phyloP scores from a whole-genome alignment of 2,888 invertebrate species.

The Stegana nigrithorax region DNA sequence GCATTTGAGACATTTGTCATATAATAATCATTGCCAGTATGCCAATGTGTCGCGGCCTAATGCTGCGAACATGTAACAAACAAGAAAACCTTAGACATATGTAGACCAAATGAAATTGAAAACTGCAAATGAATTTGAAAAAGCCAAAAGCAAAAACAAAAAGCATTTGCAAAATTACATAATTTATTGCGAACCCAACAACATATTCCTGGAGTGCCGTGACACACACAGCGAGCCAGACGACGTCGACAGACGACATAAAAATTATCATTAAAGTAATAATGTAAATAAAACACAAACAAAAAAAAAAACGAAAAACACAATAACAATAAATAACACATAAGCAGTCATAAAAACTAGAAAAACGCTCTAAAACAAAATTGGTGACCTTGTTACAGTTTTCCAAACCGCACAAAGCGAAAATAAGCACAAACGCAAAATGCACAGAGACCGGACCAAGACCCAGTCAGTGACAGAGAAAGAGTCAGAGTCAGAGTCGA shows the following conservation, averaged over 20 bases:
- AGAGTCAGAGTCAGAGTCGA: background rate
- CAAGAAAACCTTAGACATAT: conserved; percentile 33
- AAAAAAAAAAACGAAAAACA: background rate
- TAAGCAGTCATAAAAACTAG: background rate
- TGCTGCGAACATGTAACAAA: background rate
- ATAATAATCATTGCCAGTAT: no score
- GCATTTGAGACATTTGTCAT: no score
- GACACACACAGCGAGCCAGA: no score
- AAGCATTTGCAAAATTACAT: conserved; percentile 4
- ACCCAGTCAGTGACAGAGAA: background rate
- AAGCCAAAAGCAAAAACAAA: no score
- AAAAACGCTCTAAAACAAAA: conserved; percentile 1
- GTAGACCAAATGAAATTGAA: conserved; percentile 33
- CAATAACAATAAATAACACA: no score
- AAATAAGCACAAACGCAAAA: no score
- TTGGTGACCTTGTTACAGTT: conserved; percentile 52
- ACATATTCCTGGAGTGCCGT: conserved; percentile 31
- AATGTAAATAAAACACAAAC: conserved; percentile 23
- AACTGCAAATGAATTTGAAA: conserved; percentile 1
- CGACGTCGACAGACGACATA: conserved; percentile 38
- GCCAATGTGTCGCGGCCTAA: no score
- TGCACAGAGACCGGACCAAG: background rate
- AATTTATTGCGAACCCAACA: conserved; percentile 17
- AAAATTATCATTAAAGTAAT: conserved; percentile 46
- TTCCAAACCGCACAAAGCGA: conserved; percentile 40